Evolutionary conservation across 2,113 vertebrate species (phyloP).

Genomic region (Amazona vittata): DNA sequence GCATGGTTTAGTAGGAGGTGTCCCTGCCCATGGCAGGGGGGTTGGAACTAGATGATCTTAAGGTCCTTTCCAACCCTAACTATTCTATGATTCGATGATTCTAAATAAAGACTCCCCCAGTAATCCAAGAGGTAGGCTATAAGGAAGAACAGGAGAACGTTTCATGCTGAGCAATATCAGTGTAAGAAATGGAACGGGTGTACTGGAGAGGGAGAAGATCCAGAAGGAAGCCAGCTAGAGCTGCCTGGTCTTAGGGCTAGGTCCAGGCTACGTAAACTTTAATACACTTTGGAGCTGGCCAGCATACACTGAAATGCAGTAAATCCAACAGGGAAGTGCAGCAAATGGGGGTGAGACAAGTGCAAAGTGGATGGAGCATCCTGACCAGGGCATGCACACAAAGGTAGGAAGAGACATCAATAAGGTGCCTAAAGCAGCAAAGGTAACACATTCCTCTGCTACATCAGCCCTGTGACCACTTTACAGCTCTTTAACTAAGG

Average conservation of each 20-base stretch:
- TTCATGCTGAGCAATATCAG: background rate
- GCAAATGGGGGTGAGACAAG: background rate
- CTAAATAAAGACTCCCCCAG: no score
- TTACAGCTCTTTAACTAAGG: background rate
- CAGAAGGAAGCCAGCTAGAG: background rate
- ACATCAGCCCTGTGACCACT: background rate
- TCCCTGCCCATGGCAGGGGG: no score
- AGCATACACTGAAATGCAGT: background rate
- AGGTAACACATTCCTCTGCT: background rate
- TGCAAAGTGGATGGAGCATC: rapidly evolving
- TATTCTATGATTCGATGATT: no score
- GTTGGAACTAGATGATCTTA: no score
- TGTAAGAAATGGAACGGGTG: background rate
- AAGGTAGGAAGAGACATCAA: background rate
- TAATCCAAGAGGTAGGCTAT: background rate
- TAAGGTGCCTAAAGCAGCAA: background rate
- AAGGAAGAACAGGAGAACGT: background rate
- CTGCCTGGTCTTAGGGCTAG: background rate
- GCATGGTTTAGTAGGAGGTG: no score
- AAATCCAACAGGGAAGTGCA: background rate
- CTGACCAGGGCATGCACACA: background rate
- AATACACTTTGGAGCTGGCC: background rate
- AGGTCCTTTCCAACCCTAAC: no score
- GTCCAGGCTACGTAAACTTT: background rate
- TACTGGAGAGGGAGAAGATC: background rate